Percentiles rank a stretch among this genome's conserved stretches.
Conservation (phyloP, 1,140 invertebrate species). For the Pseudomyrmex pallidus region DNA sequence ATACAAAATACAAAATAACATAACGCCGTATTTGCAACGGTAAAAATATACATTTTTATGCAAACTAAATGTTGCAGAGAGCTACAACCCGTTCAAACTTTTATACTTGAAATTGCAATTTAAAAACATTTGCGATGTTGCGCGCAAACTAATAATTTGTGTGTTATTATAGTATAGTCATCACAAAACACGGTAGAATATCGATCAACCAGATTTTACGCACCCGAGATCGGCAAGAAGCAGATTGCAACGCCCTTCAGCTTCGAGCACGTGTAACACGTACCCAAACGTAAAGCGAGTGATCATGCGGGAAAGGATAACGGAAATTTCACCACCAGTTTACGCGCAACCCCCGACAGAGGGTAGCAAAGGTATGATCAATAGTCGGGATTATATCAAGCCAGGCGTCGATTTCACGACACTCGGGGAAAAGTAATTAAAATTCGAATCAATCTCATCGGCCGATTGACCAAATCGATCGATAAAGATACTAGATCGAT, state of each 20-base stretch:
- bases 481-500: no score
- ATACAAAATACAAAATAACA: neutral
- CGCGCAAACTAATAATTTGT: no score
- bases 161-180: neutral
- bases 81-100: neutral
- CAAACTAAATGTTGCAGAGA: neutral
- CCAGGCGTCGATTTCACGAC: no score
- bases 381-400: slow-evolving; percentile 25
- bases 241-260: slow-evolving; percentile 60
- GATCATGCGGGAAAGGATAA: slow-evolving; percentile 48
- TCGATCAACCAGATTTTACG: slow-evolving; percentile 19
- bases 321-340: slow-evolving; percentile 36
- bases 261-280: slow-evolving; percentile 32
- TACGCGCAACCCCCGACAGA: slow-evolving; percentile 29
- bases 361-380: slow-evolving; percentile 58
- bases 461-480: no score
- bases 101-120: neutral
- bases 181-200: neutral
- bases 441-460: no score
- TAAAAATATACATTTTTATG: neutral
- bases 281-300: slow-evolving; percentile 20
- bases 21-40: neutral
- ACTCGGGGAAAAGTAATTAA: no score
- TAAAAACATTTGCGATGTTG: neutral
- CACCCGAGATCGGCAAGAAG: neutral